Evolutionary conservation across 2,113 vertebrate genomes (phyloP), one percentile per base, ranked within the genome.

Genomic region (Burhinus oedicnemus): DNA sequence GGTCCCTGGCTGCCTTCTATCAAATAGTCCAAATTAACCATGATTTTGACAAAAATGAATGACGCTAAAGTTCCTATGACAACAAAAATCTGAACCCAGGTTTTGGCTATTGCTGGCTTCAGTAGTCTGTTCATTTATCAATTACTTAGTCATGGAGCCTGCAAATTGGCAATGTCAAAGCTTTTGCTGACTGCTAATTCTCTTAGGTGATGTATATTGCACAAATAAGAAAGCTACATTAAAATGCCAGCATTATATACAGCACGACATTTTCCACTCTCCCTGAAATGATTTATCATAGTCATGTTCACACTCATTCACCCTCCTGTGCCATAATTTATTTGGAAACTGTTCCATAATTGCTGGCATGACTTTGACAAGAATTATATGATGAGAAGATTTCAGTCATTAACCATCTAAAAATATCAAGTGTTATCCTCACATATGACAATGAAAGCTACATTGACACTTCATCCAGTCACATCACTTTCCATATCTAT

Each of bases 111-210:
- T 68, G 55, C 64, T 83, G 40, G 44, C 32, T 91, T 76, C 44
- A 76, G 70, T 30, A 96, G 69, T 86, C 87, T 81, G 9, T 64
- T 91, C 34, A 62, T 96, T 98, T 97, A 96, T 97, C 91, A 98
- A 97, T 97, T 95, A 98, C 97, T 98, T 94, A 95, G 83, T 81
- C 83, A 23, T 29, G 52, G 52, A 96, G 61, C 64, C 91, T 76
- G 95, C 95, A 97, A 98, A 98, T 95, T 95, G 55, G 93, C 97
- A 97, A 97, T 91, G 96, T 98, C 98, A 98, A 87, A 97, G 96
- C 93, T 97, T 98, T 97, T 81, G 97, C 94, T 96, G 91, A 95
- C 86, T 81, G 34, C 44, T 90, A 90, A 82, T 80, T 91, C 84
- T 92, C 85, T 76, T 76, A 90, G 42, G 70, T 68, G 75, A 91